phyloP scores from a whole-genome alignment of 2,113 vertebrate genomes.

The Oostethus manadensis region DNA sequence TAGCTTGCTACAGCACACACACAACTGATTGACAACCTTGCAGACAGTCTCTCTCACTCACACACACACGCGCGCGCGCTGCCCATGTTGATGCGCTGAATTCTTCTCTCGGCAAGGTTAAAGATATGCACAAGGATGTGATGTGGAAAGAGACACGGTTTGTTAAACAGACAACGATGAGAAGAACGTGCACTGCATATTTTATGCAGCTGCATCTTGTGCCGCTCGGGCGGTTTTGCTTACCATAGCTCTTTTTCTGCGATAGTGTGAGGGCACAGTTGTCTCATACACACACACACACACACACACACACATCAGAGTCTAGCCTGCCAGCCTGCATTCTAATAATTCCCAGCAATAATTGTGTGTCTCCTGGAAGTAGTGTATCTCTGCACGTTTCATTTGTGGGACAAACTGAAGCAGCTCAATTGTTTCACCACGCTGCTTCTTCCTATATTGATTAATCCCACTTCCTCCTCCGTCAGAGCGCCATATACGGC shows the following conservation, averaged over 20 bases:
- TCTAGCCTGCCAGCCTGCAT: neutral
- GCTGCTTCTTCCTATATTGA: slow-evolving; percentile 54
- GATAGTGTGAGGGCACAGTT: slow-evolving; percentile 21
- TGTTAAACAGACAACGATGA: slow-evolving; percentile 22
- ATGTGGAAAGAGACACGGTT: neutral
- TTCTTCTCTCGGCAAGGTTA: no score
- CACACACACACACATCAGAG: neutral
- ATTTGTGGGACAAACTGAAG: slow-evolving; percentile 26
- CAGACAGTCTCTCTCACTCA: neutral
- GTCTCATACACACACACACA: neutral
- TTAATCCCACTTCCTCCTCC: slow-evolving; percentile 55
- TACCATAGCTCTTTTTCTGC: slow-evolving; percentile 42
- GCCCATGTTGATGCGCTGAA: no score
- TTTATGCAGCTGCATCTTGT: slow-evolving; percentile 47
- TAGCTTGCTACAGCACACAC: slow-evolving; percentile 26
- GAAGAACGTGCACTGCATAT: slow-evolving; percentile 39
- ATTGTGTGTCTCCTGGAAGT: slow-evolving; percentile 11
- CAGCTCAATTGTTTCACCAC: slow-evolving; percentile 42
- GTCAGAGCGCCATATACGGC: slow-evolving; percentile 48
- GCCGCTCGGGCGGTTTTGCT: slow-evolving; percentile 40
- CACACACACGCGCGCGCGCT: no score
- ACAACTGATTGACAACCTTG: slow-evolving; percentile 5
- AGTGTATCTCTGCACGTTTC: slow-evolving; percentile 8
- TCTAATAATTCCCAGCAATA: neutral
- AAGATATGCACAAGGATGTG: neutral